Conservation (phyloP, 1,140 invertebrate species). For the Dufourea novaeangliae region DNA sequence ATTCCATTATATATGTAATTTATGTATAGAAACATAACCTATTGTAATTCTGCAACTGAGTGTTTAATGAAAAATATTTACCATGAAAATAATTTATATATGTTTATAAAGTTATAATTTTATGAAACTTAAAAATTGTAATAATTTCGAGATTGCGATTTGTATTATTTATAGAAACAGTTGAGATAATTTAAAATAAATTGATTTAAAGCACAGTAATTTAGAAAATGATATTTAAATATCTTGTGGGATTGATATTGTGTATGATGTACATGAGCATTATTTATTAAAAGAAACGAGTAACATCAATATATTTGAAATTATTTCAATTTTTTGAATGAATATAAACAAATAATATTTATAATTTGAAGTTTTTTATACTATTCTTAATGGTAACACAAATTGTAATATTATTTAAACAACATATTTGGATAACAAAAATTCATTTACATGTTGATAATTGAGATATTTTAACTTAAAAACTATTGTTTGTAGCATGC, state of each 20-base stretch:
- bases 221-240: neutral
- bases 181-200: neutral
- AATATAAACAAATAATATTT: neutral
- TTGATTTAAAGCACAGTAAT: neutral
- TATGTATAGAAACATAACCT: conserved; percentile 13
- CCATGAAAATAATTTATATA: neutral
- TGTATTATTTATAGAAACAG: neutral
- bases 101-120: neutral
- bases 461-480: conserved; percentile 6
- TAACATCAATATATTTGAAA: neutral
- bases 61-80: conserved; percentile 2
- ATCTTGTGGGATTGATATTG: neutral
- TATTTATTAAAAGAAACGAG: neutral
- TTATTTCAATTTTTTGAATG: conserved; percentile 4
- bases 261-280: too few species aligned
- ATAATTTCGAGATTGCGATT: neutral
- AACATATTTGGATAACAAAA: too few species aligned
- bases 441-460: neutral
- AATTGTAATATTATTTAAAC: neutral
- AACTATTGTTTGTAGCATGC: conserved; percentile 18
- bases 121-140: neutral
- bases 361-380: too few species aligned
- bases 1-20: conserved; percentile 4
- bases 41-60: neutral
- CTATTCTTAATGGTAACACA: too few species aligned